Percentiles rank a stretch among this genome's conserved stretches.
phyloP scores from a whole-genome alignment of 1,140 invertebrate genomes.

The Drosophila ohnishii region DNA sequence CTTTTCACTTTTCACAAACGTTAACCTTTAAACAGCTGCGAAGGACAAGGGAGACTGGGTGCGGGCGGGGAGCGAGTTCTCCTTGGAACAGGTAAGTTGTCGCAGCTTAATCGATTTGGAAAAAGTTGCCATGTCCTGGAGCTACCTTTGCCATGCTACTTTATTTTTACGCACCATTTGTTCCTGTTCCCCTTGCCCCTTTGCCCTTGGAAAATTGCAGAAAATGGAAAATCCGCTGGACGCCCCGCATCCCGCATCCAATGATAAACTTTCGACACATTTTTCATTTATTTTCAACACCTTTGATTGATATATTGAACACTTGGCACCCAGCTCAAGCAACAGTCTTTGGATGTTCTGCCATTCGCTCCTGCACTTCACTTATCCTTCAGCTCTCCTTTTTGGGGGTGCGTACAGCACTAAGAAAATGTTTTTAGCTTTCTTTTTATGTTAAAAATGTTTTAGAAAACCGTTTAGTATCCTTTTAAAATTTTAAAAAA shows the following conservation, averaged over 20 bases:
- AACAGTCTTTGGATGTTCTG: constrained; percentile 62
- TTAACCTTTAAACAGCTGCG: constrained; percentile 68
- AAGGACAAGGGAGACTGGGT: constrained; percentile 28
- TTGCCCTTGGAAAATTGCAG: constrained; percentile 44
- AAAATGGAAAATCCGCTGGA: constrained; percentile 62
- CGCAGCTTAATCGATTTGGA: constrained; percentile 79
- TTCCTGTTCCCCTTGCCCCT: constrained; percentile 17
- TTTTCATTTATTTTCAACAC: constrained; percentile 81
- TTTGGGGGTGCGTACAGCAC: constrained; percentile 17
- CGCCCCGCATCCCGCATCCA: constrained; percentile 30
- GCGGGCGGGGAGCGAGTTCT: neutral
- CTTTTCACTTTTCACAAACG: constrained; percentile 76
- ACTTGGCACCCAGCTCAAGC: constrained; percentile 76
- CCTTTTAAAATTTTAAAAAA: neutral
- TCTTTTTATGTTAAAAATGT: neutral
- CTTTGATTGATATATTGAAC: constrained; percentile 81
- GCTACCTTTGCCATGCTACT: constrained; percentile 62
- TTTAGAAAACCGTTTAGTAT: too few species aligned
- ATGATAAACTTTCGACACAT: constrained; percentile 81
- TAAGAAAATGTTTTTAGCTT: neutral
- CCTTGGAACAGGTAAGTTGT: constrained; percentile 60
- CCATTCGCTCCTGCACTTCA: constrained; percentile 18
- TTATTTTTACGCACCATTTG: constrained; percentile 79
- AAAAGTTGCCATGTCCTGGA: constrained; percentile 69
- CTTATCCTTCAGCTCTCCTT: constrained; percentile 18